Evolutionary conservation across 1,140 invertebrate genomes (phyloP), one percentile per base, ranked within the genome.

Genomic region (Tetragnatha versicolor): DNA sequence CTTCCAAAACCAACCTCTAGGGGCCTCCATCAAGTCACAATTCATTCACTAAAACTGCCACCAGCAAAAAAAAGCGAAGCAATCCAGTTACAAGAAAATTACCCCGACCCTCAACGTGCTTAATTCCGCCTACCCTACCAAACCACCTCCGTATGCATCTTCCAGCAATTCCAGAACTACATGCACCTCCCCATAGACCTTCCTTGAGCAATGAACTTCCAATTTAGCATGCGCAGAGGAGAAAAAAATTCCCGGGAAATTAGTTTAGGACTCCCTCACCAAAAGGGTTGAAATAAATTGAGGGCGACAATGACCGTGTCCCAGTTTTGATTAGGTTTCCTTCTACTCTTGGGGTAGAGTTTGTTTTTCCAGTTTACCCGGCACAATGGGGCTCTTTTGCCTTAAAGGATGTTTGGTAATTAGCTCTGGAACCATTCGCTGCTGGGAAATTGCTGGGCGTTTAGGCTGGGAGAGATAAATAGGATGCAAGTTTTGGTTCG

Each of bases 261-360:
- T 70, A 39, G 49, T 37, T 70, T 55, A 70, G 22, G 31, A 22
- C 14, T 9, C 10, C 14, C 68, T 33, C 4, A 20, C 25, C 49
- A 55, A n/a, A 70, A 55, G 9, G 39, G 68, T 53, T 25, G 68
- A 22, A 55, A 37, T 35, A 70, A 70, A 70, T 53, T 70, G 49
- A 33, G n/a, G 17, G 31, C 53, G 68, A 70, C 33, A 70, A 70
- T 55, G 68, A 25, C 49, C 68, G 49, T 14, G 33, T 14, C 3
- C 25, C 10, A 70, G 68, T 70, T 70, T 70, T 70, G 68, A 70
- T 55, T 55, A 70, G 14, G 68, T 70, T 70, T 70, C 33, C 49
- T 5, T 17, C 27, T 55, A 25, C 22, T 37, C 60, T 22, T 39
- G 60, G 35, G 35, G 39, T 12, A 27, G 9, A 14, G n/a, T 49